These are phyloP conservation scores for Bagarius yarrelli DNA, from an alignment of 2,113 vertebrate species.

Conservation along the genomic window DNA sequence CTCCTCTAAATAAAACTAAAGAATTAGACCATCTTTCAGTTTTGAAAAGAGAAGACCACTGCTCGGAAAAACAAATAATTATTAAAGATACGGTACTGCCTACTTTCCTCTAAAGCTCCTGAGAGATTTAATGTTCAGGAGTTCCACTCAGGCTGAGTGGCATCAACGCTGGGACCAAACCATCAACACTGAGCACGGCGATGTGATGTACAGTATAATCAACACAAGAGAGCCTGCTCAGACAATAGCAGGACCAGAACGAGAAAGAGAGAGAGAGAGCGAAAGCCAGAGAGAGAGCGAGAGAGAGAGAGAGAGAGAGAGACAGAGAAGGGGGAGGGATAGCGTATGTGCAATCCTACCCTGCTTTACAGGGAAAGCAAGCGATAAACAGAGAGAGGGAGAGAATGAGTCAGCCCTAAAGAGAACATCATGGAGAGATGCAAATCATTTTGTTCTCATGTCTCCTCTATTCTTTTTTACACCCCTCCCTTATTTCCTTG, in stretches of 20 bases:
- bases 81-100: conserved; percentile 12
- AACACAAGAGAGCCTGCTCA: conserved; percentile 58
- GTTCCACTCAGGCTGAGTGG: conserved; percentile 56
- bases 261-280: conserved; percentile 54
- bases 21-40: conserved; percentile 20
- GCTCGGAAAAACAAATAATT: conserved; percentile 2
- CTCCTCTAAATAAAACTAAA: conserved; percentile 28
- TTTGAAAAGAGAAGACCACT: conserved; percentile 34
- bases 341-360: conserved; percentile 22
- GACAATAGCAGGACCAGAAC: conserved; percentile 65
- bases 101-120: conserved; percentile 34
- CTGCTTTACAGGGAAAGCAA: conserved; percentile 9
- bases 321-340: conserved; percentile 53
- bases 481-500: not conserved
- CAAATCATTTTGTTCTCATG: conserved; percentile 38
- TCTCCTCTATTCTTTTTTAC: conserved; percentile 26
- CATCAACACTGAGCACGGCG: conserved; percentile 56
- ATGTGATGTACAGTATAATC: conserved; percentile 51
- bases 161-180: conserved; percentile 46
- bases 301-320: conserved; percentile 22
- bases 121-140: conserved; percentile 49
- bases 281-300: conserved; percentile 25
- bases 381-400: conserved; percentile 26
- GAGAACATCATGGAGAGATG: conserved; percentile 58
- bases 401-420: conserved; percentile 68